These are phyloP conservation scores for Atta cephalotes DNA, from an alignment of 1,140 invertebrate genomes.

Conservation along the genomic window DNA sequence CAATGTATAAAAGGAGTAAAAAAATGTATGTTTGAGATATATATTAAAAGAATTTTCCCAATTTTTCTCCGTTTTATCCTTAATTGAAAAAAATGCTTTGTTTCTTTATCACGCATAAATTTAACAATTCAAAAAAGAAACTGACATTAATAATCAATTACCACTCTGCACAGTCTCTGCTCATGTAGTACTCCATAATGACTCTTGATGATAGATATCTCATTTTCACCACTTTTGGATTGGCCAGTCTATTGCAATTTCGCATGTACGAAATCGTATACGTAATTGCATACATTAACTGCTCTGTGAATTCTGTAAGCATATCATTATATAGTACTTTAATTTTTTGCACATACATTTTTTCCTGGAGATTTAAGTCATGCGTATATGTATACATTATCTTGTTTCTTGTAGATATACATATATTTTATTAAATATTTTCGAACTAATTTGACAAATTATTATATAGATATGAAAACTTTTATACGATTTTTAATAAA, in stretches of 20 bases:
- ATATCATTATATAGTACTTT: conserved; percentile 78
- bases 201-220: conserved; percentile 74
- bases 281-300: conserved; percentile 79
- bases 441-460: conserved; percentile 5
- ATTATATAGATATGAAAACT: background rate
- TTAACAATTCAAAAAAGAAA: background rate
- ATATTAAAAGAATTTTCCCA: conserved; percentile 67
- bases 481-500: background rate
- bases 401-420: background rate
- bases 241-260: conserved; percentile 76
- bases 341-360: conserved; percentile 66
- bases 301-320: conserved; percentile 79
- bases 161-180: conserved; percentile 73
- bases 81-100: conserved; percentile 73
- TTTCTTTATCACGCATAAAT: conserved; percentile 67
- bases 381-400: background rate
- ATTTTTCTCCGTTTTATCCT: conserved; percentile 68
- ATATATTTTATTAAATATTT: conserved; percentile 7
- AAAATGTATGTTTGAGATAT: conserved; percentile 19
- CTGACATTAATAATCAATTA: conserved; percentile 66
- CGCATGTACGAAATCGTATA: conserved; percentile 78
- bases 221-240: conserved; percentile 75
- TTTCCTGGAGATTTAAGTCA: conserved; percentile 25
- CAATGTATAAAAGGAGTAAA: conserved; percentile 63
- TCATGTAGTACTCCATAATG: conserved; percentile 72